These are phyloP conservation scores for Poecile atricapillus DNA, from an alignment of 2,113 vertebrate species.

Conservation along the genomic window DNA sequence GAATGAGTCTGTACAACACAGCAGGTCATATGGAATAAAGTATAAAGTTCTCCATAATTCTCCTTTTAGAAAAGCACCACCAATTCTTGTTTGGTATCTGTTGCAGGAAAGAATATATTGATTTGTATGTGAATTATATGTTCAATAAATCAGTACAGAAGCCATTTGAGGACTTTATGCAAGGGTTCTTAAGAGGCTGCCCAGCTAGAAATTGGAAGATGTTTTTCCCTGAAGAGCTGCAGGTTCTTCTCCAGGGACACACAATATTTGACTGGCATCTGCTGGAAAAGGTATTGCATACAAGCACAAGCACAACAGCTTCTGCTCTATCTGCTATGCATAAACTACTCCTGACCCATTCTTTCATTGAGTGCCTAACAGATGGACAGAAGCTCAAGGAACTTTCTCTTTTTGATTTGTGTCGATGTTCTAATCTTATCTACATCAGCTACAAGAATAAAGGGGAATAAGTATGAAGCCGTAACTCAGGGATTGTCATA, in stretches of 20 bases:
- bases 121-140: slow-evolving; percentile 63
- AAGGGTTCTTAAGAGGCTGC: slow-evolving; percentile 67
- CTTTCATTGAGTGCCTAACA: neutral
- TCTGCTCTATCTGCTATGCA: neutral
- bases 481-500: neutral
- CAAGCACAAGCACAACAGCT: too few relatives aligned
- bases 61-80: neutral
- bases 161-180: slow-evolving; percentile 57
- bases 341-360: neutral
- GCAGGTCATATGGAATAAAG: neutral
- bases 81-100: neutral
- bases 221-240: slow-evolving; percentile 65
- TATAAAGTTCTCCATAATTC: neutral
- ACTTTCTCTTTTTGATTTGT: neutral
- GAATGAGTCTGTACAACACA: neutral
- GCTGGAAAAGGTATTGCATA: slow-evolving; percentile 48
- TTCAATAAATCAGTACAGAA: slow-evolving; percentile 57
- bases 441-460: neutral
- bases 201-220: slow-evolving; percentile 49
- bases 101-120: slow-evolving; percentile 68
- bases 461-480: neutral
- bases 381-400: neutral
- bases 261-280: slow-evolving; percentile 51
- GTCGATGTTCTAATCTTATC: neutral
- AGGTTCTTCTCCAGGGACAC: slow-evolving; percentile 47